These are phyloP conservation scores for Xenopus petersii DNA, from an alignment of 2,797 vertebrate genomes.

Conservation along the genomic window DNA sequence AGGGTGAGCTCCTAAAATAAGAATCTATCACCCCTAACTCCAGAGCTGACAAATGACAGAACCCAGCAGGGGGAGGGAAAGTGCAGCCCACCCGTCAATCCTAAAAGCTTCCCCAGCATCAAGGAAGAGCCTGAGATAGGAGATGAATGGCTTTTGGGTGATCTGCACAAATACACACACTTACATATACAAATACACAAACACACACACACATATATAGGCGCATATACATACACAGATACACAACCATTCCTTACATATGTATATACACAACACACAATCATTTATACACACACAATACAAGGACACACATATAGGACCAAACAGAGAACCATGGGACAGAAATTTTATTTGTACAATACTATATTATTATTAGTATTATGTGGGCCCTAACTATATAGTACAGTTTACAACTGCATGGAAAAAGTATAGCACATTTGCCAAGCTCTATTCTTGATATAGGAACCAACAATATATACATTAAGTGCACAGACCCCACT, in stretches of 20 bases:
- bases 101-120: constrained; percentile 13
- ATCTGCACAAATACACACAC: not conserved
- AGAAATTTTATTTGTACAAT: too few relatives aligned
- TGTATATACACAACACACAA: not conserved
- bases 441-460: too few relatives aligned
- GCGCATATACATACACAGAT: too few relatives aligned
- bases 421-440: too few relatives aligned
- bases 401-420: too few relatives aligned
- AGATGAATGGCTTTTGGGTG: constrained; percentile 1
- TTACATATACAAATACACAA: not conserved
- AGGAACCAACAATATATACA: too few relatives aligned
- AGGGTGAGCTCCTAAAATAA: constrained; percentile 62
- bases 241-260: not conserved
- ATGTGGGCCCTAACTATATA: too few relatives aligned
- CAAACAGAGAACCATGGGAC: too few relatives aligned
- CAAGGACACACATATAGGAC: too few relatives aligned
- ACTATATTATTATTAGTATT: too few relatives aligned
- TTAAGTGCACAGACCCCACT: too few relatives aligned
- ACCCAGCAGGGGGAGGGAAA: constrained; percentile 21
- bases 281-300: not conserved
- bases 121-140: constrained; percentile 10
- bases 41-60: constrained; percentile 68
- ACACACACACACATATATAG: not conserved
- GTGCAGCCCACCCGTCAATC: constrained; percentile 31
- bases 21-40: constrained; percentile 67